Evolutionary conservation across 2,888 invertebrate genomes (phyloP).

Genomic region (Melanostoma mellinum): DNA sequence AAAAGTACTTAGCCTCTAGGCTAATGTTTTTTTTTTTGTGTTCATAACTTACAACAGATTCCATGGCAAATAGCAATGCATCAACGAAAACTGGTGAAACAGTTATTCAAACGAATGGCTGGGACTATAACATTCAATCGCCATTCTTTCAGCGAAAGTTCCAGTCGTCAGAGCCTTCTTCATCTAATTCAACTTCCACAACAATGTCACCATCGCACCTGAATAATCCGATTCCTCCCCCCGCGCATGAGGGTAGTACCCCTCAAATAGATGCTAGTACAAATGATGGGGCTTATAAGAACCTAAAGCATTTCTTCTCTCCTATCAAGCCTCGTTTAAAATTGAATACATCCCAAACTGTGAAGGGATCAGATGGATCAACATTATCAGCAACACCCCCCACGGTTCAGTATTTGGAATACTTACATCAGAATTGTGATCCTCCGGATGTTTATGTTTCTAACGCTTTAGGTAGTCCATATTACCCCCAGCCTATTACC

Average conservation of each 20-base stretch:
- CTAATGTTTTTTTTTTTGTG: not conserved
- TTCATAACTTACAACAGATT: not conserved
- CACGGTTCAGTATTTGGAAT: constrained; percentile 32
- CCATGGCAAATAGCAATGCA: constrained; percentile 75
- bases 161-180: constrained; percentile 45
- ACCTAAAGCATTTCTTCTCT: constrained; percentile 82
- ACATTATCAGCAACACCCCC: constrained; percentile 31
- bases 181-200: constrained; percentile 48
- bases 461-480: constrained; percentile 79
- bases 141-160: constrained; percentile 78
- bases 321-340: constrained; percentile 81
- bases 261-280: constrained; percentile 22
- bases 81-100: constrained; percentile 78
- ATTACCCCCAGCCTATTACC: constrained; percentile 69
- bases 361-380: constrained; percentile 48
- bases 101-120: constrained; percentile 80
- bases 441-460: constrained; percentile 81
- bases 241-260: constrained; percentile 36
- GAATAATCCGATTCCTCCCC: constrained; percentile 24
- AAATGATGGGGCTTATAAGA: constrained; percentile 74
- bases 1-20: not conserved
- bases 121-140: constrained; percentile 80
- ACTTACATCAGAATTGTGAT: constrained; percentile 74
- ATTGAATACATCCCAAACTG: constrained; percentile 78
- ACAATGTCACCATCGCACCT: constrained; percentile 45